phyloP scores from a whole-genome alignment of 2,888 invertebrate species.

The Margaritifera margaritifera region DNA sequence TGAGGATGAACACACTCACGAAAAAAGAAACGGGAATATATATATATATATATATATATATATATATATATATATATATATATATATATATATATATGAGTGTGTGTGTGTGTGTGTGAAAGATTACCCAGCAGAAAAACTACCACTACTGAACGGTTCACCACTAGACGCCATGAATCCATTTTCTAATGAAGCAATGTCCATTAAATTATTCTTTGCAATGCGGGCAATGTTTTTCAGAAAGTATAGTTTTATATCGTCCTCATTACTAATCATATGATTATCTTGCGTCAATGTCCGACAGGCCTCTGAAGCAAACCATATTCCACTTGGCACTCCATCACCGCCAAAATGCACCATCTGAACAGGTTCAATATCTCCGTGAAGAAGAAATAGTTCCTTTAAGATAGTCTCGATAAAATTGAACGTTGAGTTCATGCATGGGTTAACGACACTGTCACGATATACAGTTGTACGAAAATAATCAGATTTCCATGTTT shows the following conservation, averaged over 20 bases:
- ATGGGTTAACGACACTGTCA: constrained; percentile 55
- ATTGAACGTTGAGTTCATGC: constrained; percentile 39
- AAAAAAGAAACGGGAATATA: too few species aligned
- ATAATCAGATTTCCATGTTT: constrained; percentile 45
- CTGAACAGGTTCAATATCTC: constrained; percentile 33
- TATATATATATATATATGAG: not conserved
- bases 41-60: too few species aligned
- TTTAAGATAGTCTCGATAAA: constrained; percentile 34
- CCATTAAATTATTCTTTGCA: constrained; percentile 26
- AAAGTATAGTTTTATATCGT: too few species aligned
- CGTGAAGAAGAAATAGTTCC: constrained; percentile 28
- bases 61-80: too few species aligned
- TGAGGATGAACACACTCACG: too few species aligned
- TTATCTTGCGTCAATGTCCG: constrained; percentile 15
- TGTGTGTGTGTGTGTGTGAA: not conserved
- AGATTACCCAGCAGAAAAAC: constrained; percentile 6
- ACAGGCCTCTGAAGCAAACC: constrained; percentile 45
- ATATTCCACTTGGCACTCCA: constrained; percentile 39
- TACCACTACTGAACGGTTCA: constrained; percentile 1
- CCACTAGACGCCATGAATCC: constrained; percentile 35
- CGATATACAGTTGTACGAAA: constrained; percentile 53
- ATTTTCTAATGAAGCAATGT: constrained; percentile 61
- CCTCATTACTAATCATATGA: too few species aligned
- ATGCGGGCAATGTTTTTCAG: too few species aligned
- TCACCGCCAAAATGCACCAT: constrained; percentile 47